Evolutionary conservation across 2,888 invertebrate species (phyloP).

Genomic region (Lasioglossum villosulum): DNA sequence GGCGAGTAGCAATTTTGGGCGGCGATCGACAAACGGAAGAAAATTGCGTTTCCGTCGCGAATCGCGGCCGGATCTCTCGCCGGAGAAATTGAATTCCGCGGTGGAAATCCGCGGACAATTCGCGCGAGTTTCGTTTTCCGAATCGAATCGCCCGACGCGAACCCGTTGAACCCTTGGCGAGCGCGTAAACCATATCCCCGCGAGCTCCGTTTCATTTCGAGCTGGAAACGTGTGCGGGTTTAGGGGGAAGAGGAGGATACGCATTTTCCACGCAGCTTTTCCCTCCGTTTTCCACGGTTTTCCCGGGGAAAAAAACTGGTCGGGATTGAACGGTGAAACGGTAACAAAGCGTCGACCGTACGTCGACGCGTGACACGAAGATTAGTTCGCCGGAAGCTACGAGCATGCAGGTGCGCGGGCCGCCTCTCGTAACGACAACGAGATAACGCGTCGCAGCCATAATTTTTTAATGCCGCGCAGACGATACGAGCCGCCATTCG

Average conservation of each 20-base stretch:
- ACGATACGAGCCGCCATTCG: conserved; percentile 51
- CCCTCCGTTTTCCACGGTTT: not conserved
- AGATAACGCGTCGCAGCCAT: conserved; percentile 51
- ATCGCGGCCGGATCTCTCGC: not conserved
- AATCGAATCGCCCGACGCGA: not conserved
- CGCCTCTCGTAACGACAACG: conserved; percentile 33
- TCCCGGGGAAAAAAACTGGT: not conserved
- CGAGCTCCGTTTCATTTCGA: conserved; percentile 6
- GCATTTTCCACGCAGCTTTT: not conserved
- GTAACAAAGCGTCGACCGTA: conserved; percentile 26
- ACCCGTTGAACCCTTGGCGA: not conserved
- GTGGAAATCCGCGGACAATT: not conserved
- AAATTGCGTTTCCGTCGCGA: not conserved
- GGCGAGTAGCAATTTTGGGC: not conserved
- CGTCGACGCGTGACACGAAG: conserved; percentile 37
- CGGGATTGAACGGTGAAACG: conserved; percentile 14
- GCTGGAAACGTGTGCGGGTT: not conserved
- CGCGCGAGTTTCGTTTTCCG: conserved; percentile 3
- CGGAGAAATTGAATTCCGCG: not conserved
- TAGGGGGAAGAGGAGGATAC: not conserved
- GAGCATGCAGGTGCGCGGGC: conserved; percentile 42
- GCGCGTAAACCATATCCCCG: not conserved
- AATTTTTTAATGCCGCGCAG: conserved; percentile 41
- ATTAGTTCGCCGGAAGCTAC: conserved; percentile 37
- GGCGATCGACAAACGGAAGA: not conserved